Conservation (phyloP, 2,113 vertebrate genomes). For the Rhinoptilus africanus region DNA sequence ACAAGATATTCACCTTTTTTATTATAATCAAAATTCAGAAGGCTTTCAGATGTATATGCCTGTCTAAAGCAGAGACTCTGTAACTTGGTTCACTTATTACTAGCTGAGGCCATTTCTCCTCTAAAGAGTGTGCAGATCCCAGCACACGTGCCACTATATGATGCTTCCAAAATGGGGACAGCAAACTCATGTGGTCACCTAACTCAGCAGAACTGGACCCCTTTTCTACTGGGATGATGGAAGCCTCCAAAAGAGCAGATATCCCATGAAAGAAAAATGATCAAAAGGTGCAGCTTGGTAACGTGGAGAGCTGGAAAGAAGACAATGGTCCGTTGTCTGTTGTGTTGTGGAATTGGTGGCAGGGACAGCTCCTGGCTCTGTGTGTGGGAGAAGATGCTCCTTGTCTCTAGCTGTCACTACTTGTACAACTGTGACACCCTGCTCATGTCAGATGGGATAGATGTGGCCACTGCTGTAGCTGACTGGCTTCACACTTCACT, state of each 20-base stretch:
- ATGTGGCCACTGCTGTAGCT: neutral
- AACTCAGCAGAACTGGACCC: neutral
- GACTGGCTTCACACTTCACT: neutral
- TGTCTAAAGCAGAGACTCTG: neutral
- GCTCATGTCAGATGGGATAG: neutral
- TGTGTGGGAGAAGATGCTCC: neutral
- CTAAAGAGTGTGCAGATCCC: neutral
- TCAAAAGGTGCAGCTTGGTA: neutral
- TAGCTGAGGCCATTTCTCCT: neutral
- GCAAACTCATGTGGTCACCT: neutral
- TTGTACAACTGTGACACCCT: neutral
- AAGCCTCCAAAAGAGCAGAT: neutral
- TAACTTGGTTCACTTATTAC: neutral
- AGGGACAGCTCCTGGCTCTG: neutral
- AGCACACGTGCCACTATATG: neutral
- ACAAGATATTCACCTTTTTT: neutral
- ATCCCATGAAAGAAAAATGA: neutral
- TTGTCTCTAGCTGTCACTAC: neutral
- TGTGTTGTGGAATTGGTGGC: neutral
- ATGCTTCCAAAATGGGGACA: neutral
- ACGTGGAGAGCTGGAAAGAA: neutral
- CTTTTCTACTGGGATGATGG: neutral
- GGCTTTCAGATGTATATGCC: neutral
- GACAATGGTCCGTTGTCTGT: neutral
- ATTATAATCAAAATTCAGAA: neutral